Conservation (phyloP, 2,113 vertebrate genomes). For the Corythornis cristatus region DNA sequence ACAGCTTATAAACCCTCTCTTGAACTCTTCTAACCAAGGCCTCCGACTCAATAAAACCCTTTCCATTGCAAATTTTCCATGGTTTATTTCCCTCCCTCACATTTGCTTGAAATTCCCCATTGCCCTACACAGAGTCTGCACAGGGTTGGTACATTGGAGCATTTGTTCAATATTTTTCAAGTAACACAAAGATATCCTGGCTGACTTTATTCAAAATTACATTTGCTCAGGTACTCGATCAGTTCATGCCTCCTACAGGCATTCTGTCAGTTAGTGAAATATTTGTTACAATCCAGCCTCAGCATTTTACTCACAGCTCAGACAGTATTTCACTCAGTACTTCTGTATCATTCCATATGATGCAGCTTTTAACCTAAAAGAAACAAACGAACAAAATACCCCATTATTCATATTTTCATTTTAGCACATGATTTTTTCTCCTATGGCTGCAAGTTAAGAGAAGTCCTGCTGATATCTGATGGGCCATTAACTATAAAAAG, state of each 20-base stretch:
- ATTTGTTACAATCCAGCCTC: background rate
- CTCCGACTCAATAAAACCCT: background rate
- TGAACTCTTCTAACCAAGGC: background rate
- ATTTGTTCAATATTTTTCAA: background rate
- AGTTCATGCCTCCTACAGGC: background rate
- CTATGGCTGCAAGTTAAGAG: background rate
- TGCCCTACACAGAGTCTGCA: background rate
- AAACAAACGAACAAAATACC: background rate
- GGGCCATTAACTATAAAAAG: background rate
- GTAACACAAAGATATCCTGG: background rate
- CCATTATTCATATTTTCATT: background rate
- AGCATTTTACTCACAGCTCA: background rate
- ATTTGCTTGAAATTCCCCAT: background rate
- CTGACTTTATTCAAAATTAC: background rate
- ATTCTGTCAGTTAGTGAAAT: background rate
- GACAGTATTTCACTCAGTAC: background rate
- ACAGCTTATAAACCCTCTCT: background rate
- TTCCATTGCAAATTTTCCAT: background rate
- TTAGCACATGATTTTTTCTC: rapidly evolving
- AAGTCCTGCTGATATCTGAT: background rate
- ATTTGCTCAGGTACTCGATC: background rate
- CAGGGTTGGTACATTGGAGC: background rate
- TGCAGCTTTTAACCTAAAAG: background rate
- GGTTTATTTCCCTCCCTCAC: rapidly evolving
- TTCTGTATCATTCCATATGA: background rate